Evolutionary conservation across 1,140 invertebrate genomes (phyloP).

Genomic region (Pogonognathellus flavescens): DNA sequence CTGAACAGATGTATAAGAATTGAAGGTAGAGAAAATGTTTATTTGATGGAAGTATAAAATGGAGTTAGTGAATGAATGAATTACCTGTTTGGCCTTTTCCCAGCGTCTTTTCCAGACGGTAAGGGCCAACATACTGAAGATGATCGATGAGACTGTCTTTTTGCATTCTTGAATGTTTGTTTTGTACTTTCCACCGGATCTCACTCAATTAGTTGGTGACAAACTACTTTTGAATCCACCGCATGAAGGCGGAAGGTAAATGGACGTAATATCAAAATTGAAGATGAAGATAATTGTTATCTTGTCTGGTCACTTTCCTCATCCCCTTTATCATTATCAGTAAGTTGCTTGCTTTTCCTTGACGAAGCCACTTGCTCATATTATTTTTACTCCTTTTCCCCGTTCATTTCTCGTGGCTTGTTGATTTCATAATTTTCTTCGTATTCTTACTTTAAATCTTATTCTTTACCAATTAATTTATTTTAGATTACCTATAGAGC

Average conservation of each 20-base stretch:
- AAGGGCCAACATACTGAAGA: slow-evolving; percentile 97
- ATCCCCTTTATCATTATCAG: not conserved
- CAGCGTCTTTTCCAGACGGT: slow-evolving; percentile 97
- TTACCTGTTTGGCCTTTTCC: slow-evolving; percentile 99
- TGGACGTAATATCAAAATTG: slow-evolving; percentile 13
- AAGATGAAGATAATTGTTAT: slow-evolving; percentile 8
- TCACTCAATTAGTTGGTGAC: not conserved
- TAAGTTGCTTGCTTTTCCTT: too few species aligned
- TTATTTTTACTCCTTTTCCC: too few species aligned
- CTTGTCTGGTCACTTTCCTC: slow-evolving; percentile 6
- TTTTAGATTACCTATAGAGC: too few species aligned
- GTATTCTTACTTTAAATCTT: not conserved
- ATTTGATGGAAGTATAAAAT: too few species aligned
- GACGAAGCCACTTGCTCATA: too few species aligned
- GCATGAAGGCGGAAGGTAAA: not conserved
- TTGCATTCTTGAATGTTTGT: slow-evolving; percentile 66
- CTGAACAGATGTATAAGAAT: too few species aligned
- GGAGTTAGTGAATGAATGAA: too few species aligned
- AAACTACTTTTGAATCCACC: slow-evolving; percentile 8
- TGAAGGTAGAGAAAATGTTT: too few species aligned
- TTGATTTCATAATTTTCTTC: not conserved
- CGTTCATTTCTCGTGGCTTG: too few species aligned
- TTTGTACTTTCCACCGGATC: slow-evolving; percentile 18
- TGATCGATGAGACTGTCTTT: slow-evolving; percentile 75
- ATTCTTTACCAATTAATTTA: too few species aligned